Evolutionary conservation across 2,113 vertebrate genomes (phyloP), one percentile per base, ranked within the genome.

Genomic region (Piprites chloris): DNA sequence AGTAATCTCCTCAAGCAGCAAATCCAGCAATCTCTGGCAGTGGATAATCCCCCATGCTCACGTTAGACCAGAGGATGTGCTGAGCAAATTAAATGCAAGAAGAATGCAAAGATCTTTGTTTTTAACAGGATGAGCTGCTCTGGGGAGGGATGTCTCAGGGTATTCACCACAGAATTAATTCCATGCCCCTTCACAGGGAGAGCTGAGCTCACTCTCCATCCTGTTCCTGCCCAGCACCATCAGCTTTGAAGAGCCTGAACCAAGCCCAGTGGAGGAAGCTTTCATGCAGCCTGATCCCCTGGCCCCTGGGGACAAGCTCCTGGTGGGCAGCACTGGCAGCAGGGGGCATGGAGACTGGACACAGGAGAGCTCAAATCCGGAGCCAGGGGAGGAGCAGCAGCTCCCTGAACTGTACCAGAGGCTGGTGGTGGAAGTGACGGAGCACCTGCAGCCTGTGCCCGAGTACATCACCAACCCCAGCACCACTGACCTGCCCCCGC

Each of bases 211-310:
- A 6, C 37, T 85, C 44, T 37, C 35, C 77, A 86, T 72, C n/a
- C 90, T 33, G 9, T 87, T 96, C 74, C 58, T 80, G 35, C 59
- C 41, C 37, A 14, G 52, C 21, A 5, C 20, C 4, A 2, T 52
- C 26, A 27, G 6, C 65, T 94, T 86, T 4, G 97, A 98, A 22
- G 98, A 98, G 50, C 98, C 98, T 1, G 96, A 98, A 26, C 78
- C 92, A 4, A 93, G 84, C 9, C 33, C 95, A 23, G 91, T 98
- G 49, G 96, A 93, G 15, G 98, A 98, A 46, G 62, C 53, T 32
- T 79, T 9, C 1, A n/a, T 4, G 14, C 73, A 42, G 2, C 12
- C 47, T 0, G 58, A 87, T 6, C 12, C 9, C 11, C 0, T 50
- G 6, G 4, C 2, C 9, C 39, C 53, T 10, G 35, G 2, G 78